phyloP scores from a whole-genome alignment of 1,140 invertebrate species.

The Acromyrmex heyeri region DNA sequence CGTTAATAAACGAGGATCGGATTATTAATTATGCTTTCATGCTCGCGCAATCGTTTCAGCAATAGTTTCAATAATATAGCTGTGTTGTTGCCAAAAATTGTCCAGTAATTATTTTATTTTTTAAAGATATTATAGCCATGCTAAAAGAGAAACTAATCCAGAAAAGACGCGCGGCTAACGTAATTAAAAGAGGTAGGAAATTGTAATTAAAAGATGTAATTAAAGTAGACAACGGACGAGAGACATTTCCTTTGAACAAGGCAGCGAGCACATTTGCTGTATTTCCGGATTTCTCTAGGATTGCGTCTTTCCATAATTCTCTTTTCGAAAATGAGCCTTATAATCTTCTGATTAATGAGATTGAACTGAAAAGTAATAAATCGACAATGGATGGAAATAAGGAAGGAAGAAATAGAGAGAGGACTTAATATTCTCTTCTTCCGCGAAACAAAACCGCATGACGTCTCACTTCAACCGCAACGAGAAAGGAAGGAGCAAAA shows the following conservation, averaged over 20 bases:
- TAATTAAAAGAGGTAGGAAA: constrained; percentile 64
- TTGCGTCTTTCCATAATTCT: constrained; percentile 42
- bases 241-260: constrained; percentile 37
- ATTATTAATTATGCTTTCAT: constrained; percentile 58
- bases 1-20: constrained; percentile 48
- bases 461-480: not conserved
- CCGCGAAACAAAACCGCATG: constrained; percentile 35
- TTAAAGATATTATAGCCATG: constrained; percentile 9
- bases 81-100: constrained; percentile 19
- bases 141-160: constrained; percentile 16
- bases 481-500: not conserved
- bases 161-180: constrained; percentile 28
- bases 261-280: constrained; percentile 27
- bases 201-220: constrained; percentile 66
- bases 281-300: constrained; percentile 40
- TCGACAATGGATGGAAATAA: constrained; percentile 32
- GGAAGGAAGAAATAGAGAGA: not conserved
- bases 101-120: constrained; percentile 37
- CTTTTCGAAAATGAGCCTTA: constrained; percentile 12
- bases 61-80: constrained; percentile 8
- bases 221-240: constrained; percentile 53
- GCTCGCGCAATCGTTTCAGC: constrained; percentile 37
- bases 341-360: constrained; percentile 31
- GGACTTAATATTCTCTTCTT: constrained; percentile 14
- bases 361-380: constrained; percentile 42